Percentiles rank a stretch among this genome's conserved stretches.
Conservation (phyloP, 2,113 vertebrate species). For the Hyaena hyaena region DNA sequence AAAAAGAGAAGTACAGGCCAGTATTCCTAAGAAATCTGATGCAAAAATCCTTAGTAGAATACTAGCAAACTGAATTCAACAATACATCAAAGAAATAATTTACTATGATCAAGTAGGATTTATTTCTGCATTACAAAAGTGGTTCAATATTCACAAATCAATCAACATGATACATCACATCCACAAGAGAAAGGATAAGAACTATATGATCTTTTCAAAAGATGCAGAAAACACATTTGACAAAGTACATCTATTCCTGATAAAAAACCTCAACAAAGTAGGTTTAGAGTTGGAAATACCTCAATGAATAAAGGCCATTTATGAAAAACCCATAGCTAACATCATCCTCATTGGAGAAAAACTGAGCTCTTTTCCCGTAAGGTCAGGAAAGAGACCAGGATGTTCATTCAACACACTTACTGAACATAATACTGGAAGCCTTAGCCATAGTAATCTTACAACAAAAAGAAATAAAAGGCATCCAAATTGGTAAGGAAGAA, state of each 20-base stretch:
- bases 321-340: background rate
- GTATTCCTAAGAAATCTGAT: background rate
- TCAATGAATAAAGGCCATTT: background rate
- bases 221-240: background rate
- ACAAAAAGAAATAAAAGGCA: background rate
- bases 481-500: background rate
- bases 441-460: background rate
- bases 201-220: background rate
- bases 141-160: background rate
- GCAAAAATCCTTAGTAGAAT: background rate
- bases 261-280: background rate
- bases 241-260: background rate
- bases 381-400: background rate
- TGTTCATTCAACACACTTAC: background rate
- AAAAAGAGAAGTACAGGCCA: background rate
- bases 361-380: background rate
- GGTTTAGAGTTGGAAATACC: background rate
- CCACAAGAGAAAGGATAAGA: background rate
- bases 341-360: background rate
- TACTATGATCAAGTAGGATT: background rate
- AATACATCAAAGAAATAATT: background rate
- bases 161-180: background rate
- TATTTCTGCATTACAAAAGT: background rate
- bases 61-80: background rate
- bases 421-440: background rate